Percentiles rank a stretch among this genome's conserved stretches.
Evolutionary conservation across 2,113 vertebrate species (phyloP).

Genomic region (Corythaixoides concolor): DNA sequence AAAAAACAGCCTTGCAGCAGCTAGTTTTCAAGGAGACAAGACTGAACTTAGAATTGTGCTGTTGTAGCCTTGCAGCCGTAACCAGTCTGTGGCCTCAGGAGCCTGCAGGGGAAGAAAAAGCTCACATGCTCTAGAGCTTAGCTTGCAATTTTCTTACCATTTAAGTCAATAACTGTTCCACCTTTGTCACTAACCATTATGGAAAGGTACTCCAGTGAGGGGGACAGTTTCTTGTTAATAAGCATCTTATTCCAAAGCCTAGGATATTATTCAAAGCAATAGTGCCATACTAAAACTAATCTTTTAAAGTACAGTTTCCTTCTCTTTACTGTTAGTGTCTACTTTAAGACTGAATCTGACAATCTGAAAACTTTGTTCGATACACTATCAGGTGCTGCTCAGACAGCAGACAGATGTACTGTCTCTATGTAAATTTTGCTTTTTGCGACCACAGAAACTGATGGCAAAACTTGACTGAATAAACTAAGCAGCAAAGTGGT

Average conservation of each 20-base stretch:
- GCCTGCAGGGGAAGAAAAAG: not conserved
- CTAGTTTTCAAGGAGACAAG: not conserved
- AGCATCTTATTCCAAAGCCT: not conserved
- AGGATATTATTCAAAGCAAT: not conserved
- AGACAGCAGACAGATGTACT: not conserved
- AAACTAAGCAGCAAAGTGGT: not conserved
- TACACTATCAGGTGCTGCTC: not conserved
- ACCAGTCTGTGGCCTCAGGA: not conserved
- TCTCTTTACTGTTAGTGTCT: not conserved
- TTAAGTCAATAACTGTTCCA: not conserved
- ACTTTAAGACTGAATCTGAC: not conserved
- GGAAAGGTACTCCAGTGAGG: not conserved
- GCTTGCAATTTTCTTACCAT: not conserved
- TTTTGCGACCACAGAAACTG: not conserved
- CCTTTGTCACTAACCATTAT: not conserved
- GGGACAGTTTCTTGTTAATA: not conserved
- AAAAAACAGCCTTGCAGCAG: not conserved
- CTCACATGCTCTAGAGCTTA: not conserved
- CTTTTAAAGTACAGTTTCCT: not conserved
- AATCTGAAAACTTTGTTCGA: not conserved
- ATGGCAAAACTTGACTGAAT: not conserved
- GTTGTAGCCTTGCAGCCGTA: not conserved
- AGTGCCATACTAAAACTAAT: not conserved
- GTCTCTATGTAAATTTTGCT: not conserved
- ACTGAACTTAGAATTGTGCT: not conserved